Evolutionary conservation across 1,140 invertebrate species (phyloP).

Genomic region (Ooceraea biroi): DNA sequence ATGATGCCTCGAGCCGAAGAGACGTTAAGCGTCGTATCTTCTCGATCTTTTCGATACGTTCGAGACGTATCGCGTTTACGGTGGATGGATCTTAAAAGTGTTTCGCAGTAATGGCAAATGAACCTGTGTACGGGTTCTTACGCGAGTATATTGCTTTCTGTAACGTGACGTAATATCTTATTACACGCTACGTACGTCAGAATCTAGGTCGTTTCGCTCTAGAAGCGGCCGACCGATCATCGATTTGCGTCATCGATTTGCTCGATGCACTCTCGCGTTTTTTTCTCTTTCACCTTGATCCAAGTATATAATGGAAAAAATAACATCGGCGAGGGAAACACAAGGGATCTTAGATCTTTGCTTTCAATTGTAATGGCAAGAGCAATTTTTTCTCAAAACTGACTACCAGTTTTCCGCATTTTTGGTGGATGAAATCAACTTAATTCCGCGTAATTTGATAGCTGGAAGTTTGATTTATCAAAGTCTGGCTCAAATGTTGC

Average conservation of each 20-base stretch:
- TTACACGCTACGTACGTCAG: conserved; percentile 3
- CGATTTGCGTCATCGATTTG: conserved; percentile 56
- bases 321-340: no score
- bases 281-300: not conserved
- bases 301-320: no score
- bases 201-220: conserved; percentile 71
- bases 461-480: not conserved
- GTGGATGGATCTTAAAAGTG: not conserved
- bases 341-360: no score
- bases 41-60: not conserved
- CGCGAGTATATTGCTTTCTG: conserved; percentile 49
- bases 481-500: not conserved
- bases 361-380: no score
- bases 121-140: not conserved
- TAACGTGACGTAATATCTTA: conserved; percentile 54
- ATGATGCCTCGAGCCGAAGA: no score
- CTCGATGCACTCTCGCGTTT: conserved; percentile 40
- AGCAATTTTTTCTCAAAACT: no score
- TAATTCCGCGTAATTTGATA: not conserved
- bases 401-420: no score
- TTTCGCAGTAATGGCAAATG: conserved; percentile 25
- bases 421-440: not conserved
- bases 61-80: not conserved
- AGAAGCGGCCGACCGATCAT: conserved; percentile 49
- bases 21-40: no score